Evolutionary conservation across 2,113 vertebrate genomes (phyloP).

Genomic region (Pardalotus punctatus): DNA sequence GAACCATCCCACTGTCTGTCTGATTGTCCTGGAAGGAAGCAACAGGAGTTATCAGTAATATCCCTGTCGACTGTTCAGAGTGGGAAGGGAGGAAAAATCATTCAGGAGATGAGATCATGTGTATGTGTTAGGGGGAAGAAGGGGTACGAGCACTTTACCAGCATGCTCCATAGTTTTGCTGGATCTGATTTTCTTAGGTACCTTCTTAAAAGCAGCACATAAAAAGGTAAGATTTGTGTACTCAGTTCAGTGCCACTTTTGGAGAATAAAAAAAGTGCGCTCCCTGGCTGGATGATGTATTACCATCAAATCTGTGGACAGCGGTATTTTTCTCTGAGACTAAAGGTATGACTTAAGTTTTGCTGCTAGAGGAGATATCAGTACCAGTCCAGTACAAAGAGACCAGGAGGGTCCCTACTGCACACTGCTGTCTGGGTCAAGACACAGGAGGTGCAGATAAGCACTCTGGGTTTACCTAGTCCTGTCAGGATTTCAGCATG

Average conservation of each 20-base stretch:
- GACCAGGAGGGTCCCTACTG: not conserved
- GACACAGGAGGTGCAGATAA: not conserved
- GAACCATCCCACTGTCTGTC: conserved; percentile 98
- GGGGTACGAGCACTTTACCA: not conserved
- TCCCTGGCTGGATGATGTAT: not conserved
- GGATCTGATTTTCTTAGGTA: not conserved
- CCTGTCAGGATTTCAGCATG: not conserved
- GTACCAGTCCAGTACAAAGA: not conserved
- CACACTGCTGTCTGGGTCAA: not conserved
- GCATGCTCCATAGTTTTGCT: not conserved
- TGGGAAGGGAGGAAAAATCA: not conserved
- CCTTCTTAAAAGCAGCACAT: not conserved
- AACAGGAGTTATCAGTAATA: conserved; percentile 51
- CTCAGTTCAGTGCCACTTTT: not conserved
- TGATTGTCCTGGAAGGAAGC: conserved; percentile 88
- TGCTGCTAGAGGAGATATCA: not conserved
- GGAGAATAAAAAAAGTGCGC: not conserved
- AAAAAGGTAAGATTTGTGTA: not conserved
- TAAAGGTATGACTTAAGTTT: not conserved
- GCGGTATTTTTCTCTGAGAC: not conserved
- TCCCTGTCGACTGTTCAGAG: conserved; percentile 2
- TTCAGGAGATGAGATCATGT: not conserved
- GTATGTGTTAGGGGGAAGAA: not conserved
- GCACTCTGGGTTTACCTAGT: not conserved
- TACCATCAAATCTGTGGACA: not conserved